phyloP scores from a whole-genome alignment of 2,113 vertebrate species.

The Stegastes partitus region DNA sequence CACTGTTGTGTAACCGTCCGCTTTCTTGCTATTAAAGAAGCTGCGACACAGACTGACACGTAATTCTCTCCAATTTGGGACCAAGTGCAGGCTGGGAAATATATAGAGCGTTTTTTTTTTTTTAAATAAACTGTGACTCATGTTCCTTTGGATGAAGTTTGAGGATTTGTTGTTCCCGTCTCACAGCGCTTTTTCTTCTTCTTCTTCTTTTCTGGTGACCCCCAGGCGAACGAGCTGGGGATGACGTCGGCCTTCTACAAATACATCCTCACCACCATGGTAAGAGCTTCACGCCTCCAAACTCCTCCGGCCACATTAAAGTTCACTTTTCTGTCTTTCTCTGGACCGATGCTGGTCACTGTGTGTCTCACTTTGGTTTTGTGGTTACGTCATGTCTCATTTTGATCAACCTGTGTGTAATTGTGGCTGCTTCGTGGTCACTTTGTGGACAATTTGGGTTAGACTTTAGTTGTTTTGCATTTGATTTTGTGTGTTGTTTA shows the following conservation, averaged over 20 bases:
- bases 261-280: slow-evolving; percentile 96
- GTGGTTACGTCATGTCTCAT: not conserved
- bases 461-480: too few species aligned
- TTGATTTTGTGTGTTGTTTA: too few species aligned
- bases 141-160: not conserved
- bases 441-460: too few species aligned
- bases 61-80: not conserved
- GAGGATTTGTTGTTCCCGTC: not conserved
- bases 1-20: too few species aligned
- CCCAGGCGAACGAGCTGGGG: slow-evolving; percentile 89
- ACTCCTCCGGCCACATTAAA: not conserved
- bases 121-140: not conserved
- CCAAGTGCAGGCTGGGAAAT: too few species aligned
- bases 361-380: not conserved
- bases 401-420: too few species aligned
- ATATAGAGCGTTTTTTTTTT: too few species aligned
- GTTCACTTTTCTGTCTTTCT: not conserved
- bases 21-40: too few species aligned
- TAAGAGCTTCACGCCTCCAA: slow-evolving; percentile 64
- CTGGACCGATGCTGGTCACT: too few species aligned
- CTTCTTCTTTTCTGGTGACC: not conserved
- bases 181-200: slow-evolving; percentile 2
- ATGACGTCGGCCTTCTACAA: slow-evolving; percentile 95
- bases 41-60: not conserved
- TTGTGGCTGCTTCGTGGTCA: too few species aligned